Evolutionary conservation across 2,797 vertebrate species (phyloP).

Genomic region (Pipistrellus pipistrellus): DNA sequence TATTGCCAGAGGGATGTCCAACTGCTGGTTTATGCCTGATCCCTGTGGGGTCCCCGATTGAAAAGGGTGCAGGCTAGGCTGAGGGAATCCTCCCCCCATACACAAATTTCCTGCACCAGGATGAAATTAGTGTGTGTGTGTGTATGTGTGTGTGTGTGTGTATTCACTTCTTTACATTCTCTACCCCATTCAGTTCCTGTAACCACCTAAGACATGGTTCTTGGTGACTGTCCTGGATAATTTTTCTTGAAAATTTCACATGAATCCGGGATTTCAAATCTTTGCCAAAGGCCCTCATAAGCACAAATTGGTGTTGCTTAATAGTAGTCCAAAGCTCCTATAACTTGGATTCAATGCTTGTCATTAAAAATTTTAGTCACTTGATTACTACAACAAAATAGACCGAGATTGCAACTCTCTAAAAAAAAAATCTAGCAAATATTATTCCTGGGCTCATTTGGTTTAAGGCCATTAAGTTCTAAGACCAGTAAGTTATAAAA

Average conservation of each 20-base stretch:
- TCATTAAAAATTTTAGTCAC: background rate
- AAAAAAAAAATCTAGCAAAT: background rate
- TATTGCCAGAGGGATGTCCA: too few species aligned
- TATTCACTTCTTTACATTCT: background rate
- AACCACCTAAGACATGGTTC: background rate
- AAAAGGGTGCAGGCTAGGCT: too few species aligned
- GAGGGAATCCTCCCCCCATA: too few species aligned
- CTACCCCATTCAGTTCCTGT: background rate
- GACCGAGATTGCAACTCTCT: background rate
- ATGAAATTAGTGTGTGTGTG: too few species aligned
- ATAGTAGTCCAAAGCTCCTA: background rate
- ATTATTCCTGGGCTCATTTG: background rate
- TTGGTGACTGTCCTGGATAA: background rate
- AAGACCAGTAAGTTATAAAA: constrained; percentile 28
- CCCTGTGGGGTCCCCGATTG: too few species aligned
- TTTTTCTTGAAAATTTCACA: background rate
- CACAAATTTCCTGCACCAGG: too few species aligned
- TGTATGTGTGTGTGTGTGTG: too few species aligned
- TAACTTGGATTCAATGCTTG: background rate
- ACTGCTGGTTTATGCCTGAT: too few species aligned
- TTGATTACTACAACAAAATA: background rate
- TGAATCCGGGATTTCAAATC: background rate
- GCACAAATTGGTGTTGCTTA: background rate
- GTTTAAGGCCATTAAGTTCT: background rate
- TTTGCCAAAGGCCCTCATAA: background rate